Evolutionary conservation across 2,113 vertebrate genomes (phyloP).

Genomic region (Urocitellus parryii): DNA sequence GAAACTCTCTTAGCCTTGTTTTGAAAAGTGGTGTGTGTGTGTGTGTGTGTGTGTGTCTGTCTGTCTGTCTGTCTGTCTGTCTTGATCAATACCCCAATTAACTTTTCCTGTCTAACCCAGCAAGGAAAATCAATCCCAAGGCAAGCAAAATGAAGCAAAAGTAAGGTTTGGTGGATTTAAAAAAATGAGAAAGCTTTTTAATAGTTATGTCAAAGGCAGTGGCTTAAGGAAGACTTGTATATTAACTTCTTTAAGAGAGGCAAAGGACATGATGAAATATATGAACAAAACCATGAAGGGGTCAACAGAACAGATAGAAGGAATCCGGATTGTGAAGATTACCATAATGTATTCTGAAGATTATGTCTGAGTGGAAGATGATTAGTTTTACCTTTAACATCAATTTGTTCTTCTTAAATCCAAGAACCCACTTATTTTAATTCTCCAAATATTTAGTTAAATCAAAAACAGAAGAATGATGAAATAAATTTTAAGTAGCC

Average conservation of each 20-base stretch:
- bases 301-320: neutral
- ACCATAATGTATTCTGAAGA: neutral
- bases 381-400: neutral
- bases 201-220: neutral
- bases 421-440: neutral
- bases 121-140: neutral
- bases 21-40: neutral
- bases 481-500: neutral
- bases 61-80: neutral
- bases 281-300: neutral
- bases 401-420: neutral
- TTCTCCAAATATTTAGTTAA: constrained; percentile 19
- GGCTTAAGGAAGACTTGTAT: neutral
- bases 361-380: neutral
- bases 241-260: constrained; percentile 14
- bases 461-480: neutral
- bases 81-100: neutral
- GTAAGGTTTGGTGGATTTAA: neutral
- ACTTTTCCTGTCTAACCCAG: neutral
- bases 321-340: neutral
- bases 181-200: neutral
- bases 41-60: neutral
- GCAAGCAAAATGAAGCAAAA: neutral
- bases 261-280: neutral
- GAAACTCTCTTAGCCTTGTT: neutral